These are phyloP conservation scores for Automeris io DNA, from an alignment of 2,888 invertebrate species.

Conservation along the genomic window DNA sequence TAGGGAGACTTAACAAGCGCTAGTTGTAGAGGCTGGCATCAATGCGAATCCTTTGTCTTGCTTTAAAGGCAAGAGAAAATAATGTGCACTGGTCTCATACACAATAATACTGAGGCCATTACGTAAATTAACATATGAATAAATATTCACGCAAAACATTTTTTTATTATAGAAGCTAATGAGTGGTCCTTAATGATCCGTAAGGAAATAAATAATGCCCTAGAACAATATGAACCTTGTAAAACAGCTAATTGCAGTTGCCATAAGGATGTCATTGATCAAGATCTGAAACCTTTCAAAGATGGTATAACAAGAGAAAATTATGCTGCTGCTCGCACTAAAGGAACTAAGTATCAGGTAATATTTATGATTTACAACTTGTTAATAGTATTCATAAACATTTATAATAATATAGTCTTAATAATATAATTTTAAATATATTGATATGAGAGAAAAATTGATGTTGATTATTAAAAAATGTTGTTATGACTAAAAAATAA, in stretches of 20 bases:
- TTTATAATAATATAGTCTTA: slow-evolving; percentile 1
- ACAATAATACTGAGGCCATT: too few relatives aligned
- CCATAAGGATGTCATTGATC: slow-evolving; percentile 78
- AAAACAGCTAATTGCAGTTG: slow-evolving; percentile 79
- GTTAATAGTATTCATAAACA: not conserved
- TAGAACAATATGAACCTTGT: slow-evolving; percentile 74
- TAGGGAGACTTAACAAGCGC: too few relatives aligned
- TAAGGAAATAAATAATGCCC: slow-evolving; percentile 66
- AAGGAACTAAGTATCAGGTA: slow-evolving; percentile 66
- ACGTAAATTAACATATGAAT: too few relatives aligned
- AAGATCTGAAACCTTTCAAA: slow-evolving; percentile 83
- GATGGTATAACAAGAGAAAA: slow-evolving; percentile 83
- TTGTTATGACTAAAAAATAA: too few relatives aligned
- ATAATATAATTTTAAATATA: too few relatives aligned
- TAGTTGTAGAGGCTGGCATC: too few relatives aligned
- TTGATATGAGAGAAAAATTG: too few relatives aligned
- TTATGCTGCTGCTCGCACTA: slow-evolving; percentile 75
- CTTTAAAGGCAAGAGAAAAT: too few relatives aligned
- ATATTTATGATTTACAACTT: not conserved
- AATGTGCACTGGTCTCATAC: too few relatives aligned
- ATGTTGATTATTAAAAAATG: not conserved
- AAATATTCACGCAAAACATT: too few relatives aligned
- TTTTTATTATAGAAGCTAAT: slow-evolving; percentile 60
- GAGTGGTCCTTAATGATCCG: slow-evolving; percentile 52
- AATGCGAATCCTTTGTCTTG: too few relatives aligned